A percentile compares a stretch with the other conserved stretches of the same genome.
Evolutionary conservation across 2,113 vertebrate species (phyloP).

Genomic region (Nycticebus coucang): DNA sequence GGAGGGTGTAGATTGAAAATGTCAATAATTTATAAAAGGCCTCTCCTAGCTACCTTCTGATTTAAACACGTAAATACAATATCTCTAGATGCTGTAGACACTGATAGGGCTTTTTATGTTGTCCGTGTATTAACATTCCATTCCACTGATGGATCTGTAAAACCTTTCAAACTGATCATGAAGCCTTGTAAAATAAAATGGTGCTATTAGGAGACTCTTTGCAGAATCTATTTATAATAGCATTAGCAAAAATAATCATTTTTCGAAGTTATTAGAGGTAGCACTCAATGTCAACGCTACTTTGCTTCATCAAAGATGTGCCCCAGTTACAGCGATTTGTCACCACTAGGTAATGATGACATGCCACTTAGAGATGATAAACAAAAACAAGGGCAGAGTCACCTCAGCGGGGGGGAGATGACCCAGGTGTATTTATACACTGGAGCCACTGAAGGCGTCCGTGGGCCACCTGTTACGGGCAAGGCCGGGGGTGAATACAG

Average conservation of each 20-base stretch:
- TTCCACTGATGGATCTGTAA: constrained; percentile 73
- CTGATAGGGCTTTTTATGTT: constrained; percentile 61
- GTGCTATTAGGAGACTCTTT: constrained; percentile 71
- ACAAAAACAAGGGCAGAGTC: neutral
- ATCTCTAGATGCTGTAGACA: constrained; percentile 77
- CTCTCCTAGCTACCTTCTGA: constrained; percentile 72
- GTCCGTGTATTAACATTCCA: constrained; percentile 61
- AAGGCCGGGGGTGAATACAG: neutral
- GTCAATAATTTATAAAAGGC: constrained; percentile 80
- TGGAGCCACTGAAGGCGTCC: neutral
- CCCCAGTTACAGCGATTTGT: neutral
- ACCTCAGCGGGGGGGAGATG: neutral
- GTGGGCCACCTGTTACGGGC: neutral
- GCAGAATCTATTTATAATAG: constrained; percentile 68
- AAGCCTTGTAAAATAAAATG: constrained; percentile 73
- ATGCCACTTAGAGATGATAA: neutral
- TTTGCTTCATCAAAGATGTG: constrained; percentile 68
- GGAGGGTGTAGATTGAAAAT: constrained; percentile 77
- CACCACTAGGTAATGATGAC: neutral
- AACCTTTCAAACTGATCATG: constrained; percentile 81
- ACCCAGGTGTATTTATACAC: neutral
- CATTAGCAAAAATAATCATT: constrained; percentile 73
- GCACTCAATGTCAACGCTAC: constrained; percentile 60
- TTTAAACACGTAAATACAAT: constrained; percentile 78
- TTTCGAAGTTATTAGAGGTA: constrained; percentile 73